Evolutionary conservation across 2,797 vertebrate species (phyloP).

Genomic region (Sciurus vulgaris): DNA sequence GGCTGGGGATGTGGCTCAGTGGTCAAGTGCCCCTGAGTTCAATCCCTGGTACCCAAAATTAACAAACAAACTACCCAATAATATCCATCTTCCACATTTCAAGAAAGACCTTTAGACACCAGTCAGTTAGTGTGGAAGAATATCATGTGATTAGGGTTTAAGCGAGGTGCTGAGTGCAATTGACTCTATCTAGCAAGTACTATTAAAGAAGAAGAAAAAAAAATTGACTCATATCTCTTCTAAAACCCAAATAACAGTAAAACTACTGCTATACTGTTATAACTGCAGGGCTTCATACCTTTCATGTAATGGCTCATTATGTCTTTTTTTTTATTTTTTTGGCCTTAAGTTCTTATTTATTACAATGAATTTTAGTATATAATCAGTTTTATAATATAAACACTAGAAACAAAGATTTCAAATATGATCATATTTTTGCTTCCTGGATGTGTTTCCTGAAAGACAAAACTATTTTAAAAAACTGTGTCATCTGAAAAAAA

Average conservation of each 20-base stretch:
- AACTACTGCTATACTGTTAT: neutral
- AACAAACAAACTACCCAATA: neutral
- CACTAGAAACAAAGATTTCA: constrained; percentile 59
- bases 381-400: constrained; percentile 38
- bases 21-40: no score
- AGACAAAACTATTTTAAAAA: constrained; percentile 50
- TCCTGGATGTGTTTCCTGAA: constrained; percentile 63
- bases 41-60: no score
- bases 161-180: neutral
- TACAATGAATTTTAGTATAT: constrained; percentile 5
- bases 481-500: constrained; percentile 53
- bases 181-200: neutral
- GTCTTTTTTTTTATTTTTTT: neutral
- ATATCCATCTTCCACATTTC: neutral
- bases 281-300: neutral
- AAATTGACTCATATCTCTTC: neutral
- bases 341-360: constrained; percentile 40
- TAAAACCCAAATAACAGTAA: neutral
- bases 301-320: neutral
- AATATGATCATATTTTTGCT: constrained; percentile 67
- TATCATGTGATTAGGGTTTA: neutral
- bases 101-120: constrained; percentile 4
- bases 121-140: neutral
- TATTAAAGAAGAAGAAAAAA: neutral
- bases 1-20: no score